These are phyloP conservation scores for Belonocnema kinseyi DNA, from an alignment of 1,140 invertebrate species.

Conservation along the genomic window DNA sequence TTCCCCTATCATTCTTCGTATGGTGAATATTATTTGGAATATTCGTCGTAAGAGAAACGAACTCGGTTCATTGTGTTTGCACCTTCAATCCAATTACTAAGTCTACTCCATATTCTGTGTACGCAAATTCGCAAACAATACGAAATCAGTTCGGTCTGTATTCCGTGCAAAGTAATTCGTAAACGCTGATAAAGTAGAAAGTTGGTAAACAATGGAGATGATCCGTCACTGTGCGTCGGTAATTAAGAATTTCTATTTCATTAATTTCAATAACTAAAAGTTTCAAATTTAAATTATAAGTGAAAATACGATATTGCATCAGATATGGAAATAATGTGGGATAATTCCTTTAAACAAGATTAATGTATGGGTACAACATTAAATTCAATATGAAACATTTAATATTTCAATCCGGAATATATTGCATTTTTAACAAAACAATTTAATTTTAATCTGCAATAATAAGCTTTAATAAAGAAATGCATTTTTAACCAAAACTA, in stretches of 20 bases:
- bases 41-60: background rate
- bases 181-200: background rate
- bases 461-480: no score
- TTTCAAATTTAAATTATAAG: no score
- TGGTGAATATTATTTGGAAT: background rate
- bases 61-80: background rate
- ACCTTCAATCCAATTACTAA: background rate
- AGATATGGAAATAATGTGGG: no score
- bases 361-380: no score
- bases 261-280: background rate
- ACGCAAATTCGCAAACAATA: constrained; percentile 1
- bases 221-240: background rate
- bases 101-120: background rate
- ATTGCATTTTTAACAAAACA: no score
- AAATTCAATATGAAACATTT: no score
- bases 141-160: constrained; percentile 2
- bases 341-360: no score
- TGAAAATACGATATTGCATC: no score
- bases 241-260: background rate
- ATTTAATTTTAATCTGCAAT: no score
- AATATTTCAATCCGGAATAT: no score
- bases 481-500: no score
- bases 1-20: no score
- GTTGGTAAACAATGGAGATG: background rate
- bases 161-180: background rate